Percentiles rank a stretch among this genome's conserved stretches.
Evolutionary conservation across 1,140 invertebrate genomes (phyloP).

Genomic region (Drosophila kanapiae): DNA sequence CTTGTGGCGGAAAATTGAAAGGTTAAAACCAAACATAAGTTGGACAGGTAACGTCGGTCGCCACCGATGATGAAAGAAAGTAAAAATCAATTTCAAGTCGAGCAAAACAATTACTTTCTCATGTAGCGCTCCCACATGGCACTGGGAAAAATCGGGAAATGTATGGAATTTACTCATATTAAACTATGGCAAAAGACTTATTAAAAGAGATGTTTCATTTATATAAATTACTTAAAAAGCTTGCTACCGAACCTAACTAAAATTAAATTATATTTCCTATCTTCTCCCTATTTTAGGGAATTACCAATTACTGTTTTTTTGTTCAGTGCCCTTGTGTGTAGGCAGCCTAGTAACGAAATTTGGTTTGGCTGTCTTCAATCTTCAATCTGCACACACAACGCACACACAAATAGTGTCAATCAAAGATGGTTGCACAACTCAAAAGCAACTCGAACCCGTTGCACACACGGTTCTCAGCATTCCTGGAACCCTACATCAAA

Average conservation of each 20-base stretch:
- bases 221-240: no score
- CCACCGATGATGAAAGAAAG: conserved; percentile 73
- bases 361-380: conserved; percentile 45
- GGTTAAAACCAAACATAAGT: conserved; percentile 72
- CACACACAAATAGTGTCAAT: conserved; percentile 70
- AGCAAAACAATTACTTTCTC: conserved; percentile 81
- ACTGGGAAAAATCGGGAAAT: conserved; percentile 21
- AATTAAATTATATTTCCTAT: no score
- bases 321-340: conserved; percentile 57
- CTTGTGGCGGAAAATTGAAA: conserved; percentile 72
- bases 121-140: conserved; percentile 28
- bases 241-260: no score
- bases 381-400: conserved; percentile 56
- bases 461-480: conserved; percentile 51
- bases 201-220: no score
- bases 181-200: no score
- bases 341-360: conserved; percentile 49
- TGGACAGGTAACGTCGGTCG: conserved; percentile 42
- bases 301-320: neutral
- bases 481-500: conserved; percentile 25
- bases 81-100: conserved; percentile 80
- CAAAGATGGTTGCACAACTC: conserved; percentile 72
- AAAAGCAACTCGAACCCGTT: conserved; percentile 51
- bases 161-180: neutral
- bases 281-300: no score